Conservation (phyloP, 1,140 invertebrate genomes). For the Monomorium pharaonis region DNA sequence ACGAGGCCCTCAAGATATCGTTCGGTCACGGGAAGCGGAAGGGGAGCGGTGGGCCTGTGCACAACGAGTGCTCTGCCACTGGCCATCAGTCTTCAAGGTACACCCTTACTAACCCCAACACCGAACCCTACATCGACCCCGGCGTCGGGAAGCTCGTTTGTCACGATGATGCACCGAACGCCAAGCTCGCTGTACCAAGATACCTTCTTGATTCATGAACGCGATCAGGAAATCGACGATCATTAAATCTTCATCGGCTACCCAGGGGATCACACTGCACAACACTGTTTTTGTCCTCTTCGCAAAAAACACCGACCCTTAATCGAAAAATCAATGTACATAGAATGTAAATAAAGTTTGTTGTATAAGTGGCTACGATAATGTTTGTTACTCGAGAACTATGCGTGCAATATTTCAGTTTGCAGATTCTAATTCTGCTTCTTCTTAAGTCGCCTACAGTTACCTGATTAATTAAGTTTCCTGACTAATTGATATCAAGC, state of each 20-base stretch:
- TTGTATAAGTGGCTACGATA: neutral
- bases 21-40: slow-evolving; percentile 86
- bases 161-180: slow-evolving; percentile 73
- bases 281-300: neutral
- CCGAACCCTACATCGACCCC: slow-evolving; percentile 79
- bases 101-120: slow-evolving; percentile 86
- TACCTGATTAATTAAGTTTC: neutral
- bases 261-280: neutral
- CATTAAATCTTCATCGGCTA: slow-evolving; percentile 33
- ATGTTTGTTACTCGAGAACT: neutral
- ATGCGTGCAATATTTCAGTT: neutral
- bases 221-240: slow-evolving; percentile 54
- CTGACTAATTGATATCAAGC: neutral
- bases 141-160: slow-evolving; percentile 70
- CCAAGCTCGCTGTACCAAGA: slow-evolving; percentile 73
- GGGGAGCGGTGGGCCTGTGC: slow-evolving; percentile 86
- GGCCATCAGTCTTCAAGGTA: slow-evolving; percentile 88
- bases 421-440: neutral
- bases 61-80: slow-evolving; percentile 87
- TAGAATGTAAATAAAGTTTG: slow-evolving; percentile 30
- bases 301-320: neutral
- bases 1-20: slow-evolving; percentile 87
- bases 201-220: slow-evolving; percentile 71
- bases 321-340: slow-evolving; percentile 15
- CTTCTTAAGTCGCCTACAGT: neutral